Evolutionary conservation across 2,888 invertebrate species (phyloP).

Genomic region (Perizoma flavofasciatum): DNA sequence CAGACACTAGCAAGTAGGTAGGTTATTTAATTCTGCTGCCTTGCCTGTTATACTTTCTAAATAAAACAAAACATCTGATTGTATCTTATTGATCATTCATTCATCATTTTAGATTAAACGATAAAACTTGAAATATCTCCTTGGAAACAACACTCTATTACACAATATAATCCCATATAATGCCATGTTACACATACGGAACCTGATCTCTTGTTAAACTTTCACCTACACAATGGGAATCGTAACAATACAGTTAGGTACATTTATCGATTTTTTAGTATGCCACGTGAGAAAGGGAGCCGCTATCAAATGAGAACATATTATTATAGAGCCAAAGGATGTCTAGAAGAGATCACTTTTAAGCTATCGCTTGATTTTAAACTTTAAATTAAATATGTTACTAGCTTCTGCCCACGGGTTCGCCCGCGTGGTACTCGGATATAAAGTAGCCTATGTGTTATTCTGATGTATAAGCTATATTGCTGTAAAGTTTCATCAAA

Average conservation of each 20-base stretch:
- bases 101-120: conserved; percentile 23
- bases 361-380: too few relatives aligned
- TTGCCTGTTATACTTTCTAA: too few relatives aligned
- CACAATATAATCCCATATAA: conserved; percentile 26
- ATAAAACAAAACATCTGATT: not conserved
- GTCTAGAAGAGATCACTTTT: too few relatives aligned
- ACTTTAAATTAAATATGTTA: too few relatives aligned
- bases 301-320: not conserved
- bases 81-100: conserved; percentile 14
- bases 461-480: too few relatives aligned
- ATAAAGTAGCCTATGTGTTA: too few relatives aligned
- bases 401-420: too few relatives aligned
- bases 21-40: too few relatives aligned
- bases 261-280: conserved; percentile 49
- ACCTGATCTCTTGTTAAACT: conserved; percentile 58
- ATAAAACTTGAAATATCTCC: conserved; percentile 21
- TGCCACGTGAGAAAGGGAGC: conserved; percentile 50
- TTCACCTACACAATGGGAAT: conserved; percentile 70
- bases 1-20: too few relatives aligned
- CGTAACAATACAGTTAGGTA: conserved; percentile 52
- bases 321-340: not conserved
- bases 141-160: conserved; percentile 19
- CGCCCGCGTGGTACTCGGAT: too few relatives aligned
- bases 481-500: too few relatives aligned
- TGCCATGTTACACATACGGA: conserved; percentile 37